Evolutionary conservation across 2,888 invertebrate species (phyloP).

Genomic region (Chrysodeixis includens): DNA sequence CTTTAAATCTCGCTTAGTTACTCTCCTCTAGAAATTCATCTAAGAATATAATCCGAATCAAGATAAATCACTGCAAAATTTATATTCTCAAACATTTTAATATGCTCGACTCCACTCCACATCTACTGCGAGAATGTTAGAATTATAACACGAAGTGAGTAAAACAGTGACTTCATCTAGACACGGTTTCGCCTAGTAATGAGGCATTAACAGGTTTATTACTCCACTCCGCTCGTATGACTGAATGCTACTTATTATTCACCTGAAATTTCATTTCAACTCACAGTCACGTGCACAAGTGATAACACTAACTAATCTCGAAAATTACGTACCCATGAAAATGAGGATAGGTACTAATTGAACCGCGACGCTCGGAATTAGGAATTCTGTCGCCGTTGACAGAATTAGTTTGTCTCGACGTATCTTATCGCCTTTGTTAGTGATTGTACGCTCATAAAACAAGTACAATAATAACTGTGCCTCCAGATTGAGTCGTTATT

Average conservation of each 20-base stretch:
- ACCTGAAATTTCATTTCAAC: slow-evolving; percentile 50
- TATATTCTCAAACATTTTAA: not conserved
- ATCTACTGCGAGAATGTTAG: slow-evolving; percentile 24
- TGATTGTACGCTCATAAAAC: slow-evolving; percentile 60
- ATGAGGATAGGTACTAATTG: slow-evolving; percentile 27
- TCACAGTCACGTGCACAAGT: slow-evolving; percentile 42
- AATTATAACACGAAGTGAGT: slow-evolving; percentile 33
- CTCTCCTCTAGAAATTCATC: not conserved
- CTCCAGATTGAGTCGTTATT: slow-evolving; percentile 78
- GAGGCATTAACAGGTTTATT: slow-evolving; percentile 50
- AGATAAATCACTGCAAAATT: not conserved
- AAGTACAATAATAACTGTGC: slow-evolving; percentile 62
- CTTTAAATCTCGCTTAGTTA: not conserved
- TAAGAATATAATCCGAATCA: not conserved
- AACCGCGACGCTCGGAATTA: slow-evolving; percentile 15
- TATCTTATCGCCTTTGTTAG: slow-evolving; percentile 21
- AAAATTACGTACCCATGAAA: slow-evolving; percentile 37
- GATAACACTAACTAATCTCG: slow-evolving; percentile 46
- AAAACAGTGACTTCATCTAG: slow-evolving; percentile 40
- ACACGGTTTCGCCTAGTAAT: slow-evolving; percentile 39
- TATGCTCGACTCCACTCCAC: slow-evolving; percentile 6
- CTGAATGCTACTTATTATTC: slow-evolving; percentile 52
- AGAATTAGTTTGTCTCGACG: not conserved
- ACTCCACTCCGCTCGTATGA: slow-evolving; percentile 44
- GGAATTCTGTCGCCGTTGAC: slow-evolving; percentile 1